These are phyloP conservation scores for Microtus ochrogaster DNA, from an alignment of 2,113 vertebrate species.

Conservation along the genomic window DNA sequence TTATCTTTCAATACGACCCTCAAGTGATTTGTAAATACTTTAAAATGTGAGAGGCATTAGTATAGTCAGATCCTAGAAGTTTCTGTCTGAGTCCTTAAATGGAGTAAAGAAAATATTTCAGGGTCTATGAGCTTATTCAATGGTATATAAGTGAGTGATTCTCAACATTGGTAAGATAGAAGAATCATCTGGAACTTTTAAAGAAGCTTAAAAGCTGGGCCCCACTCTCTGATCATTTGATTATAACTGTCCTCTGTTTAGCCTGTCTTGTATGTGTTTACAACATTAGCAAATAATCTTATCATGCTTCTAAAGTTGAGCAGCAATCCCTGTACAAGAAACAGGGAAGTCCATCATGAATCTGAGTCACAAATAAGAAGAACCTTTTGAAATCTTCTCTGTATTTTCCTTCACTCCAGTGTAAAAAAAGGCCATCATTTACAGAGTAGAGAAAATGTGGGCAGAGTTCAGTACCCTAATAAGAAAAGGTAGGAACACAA, in stretches of 20 bases:
- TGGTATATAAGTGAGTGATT: neutral
- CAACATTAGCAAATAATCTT: neutral
- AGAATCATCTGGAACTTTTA: neutral
- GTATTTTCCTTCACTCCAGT: neutral
- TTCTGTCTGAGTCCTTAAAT: neutral
- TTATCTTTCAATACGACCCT: neutral
- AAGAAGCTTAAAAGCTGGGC: neutral
- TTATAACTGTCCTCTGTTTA: neutral
- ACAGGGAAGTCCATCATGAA: neutral
- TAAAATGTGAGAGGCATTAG: neutral
- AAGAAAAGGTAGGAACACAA: neutral
- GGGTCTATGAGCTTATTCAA: neutral
- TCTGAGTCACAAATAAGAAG: neutral
- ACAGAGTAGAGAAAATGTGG: neutral
- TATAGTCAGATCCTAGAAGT: neutral
- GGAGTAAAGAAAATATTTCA: neutral
- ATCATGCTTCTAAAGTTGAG: neutral
- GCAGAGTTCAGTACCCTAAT: neutral
- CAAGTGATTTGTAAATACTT: neutral
- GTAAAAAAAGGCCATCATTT: neutral
- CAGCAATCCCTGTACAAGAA: neutral
- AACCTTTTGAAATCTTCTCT: neutral
- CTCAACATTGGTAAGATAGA: neutral
- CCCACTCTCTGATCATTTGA: neutral
- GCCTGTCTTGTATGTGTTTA: neutral